Evolutionary conservation across 35 echinoderm and acorn worm species (phyloP).

Genomic region (Heliocidaris erythrogramma): DNA sequence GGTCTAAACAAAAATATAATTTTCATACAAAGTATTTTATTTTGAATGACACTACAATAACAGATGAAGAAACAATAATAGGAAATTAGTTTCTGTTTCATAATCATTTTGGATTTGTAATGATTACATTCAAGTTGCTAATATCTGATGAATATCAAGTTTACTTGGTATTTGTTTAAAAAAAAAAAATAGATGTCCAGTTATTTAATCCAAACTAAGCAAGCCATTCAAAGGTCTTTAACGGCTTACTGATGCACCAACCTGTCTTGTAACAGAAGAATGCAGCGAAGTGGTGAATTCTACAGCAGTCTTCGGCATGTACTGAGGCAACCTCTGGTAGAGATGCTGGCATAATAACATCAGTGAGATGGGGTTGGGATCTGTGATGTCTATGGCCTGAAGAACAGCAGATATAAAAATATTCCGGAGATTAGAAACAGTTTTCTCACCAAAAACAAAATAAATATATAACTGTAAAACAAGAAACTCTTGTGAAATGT

Average conservation of each 20-base stretch:
- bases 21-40: no score
- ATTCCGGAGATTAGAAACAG: not conserved
- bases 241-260: not conserved
- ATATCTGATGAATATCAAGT: no score
- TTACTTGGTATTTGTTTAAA: no score
- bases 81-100: no score
- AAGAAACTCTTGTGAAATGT: not conserved
- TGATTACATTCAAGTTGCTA: no score
- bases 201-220: no score
- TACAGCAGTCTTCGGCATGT: constrained; percentile 82
- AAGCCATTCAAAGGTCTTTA: no score
- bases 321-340: constrained; percentile 93
- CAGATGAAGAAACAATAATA: no score
- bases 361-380: constrained; percentile 92
- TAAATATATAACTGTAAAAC: not conserved
- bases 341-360: constrained; percentile 90
- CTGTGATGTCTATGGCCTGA: constrained; percentile 98
- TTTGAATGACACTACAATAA: no score
- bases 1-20: no score
- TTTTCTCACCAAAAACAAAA: not conserved
- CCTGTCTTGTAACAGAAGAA: constrained; percentile 71
- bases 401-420: not conserved
- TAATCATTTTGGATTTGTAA: no score
- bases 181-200: no score
- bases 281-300: constrained; percentile 83